Evolutionary conservation across 2,888 invertebrate species (phyloP).

Genomic region (Patella pellucida): DNA sequence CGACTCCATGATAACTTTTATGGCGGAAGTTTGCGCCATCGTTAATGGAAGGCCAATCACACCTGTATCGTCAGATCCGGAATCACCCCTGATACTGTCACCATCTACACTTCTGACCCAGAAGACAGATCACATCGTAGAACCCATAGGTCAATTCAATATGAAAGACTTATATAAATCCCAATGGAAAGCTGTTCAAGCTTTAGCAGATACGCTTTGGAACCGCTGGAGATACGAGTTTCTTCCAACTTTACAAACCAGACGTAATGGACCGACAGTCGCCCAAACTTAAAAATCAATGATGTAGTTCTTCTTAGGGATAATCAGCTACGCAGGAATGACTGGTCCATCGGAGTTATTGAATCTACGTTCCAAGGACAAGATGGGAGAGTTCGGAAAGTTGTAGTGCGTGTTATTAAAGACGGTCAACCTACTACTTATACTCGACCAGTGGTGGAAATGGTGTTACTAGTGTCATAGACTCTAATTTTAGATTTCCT

Average conservation of each 20-base stretch:
- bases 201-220: slow-evolving; percentile 33
- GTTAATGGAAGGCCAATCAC: slow-evolving; percentile 1
- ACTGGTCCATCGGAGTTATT: slow-evolving; percentile 33
- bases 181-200: slow-evolving; percentile 33
- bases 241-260: slow-evolving; percentile 26
- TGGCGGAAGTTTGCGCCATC: slow-evolving; percentile 15
- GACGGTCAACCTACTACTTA: not conserved
- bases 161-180: slow-evolving; percentile 2
- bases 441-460: too few relatives aligned
- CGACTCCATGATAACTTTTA: slow-evolving; percentile 16
- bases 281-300: slow-evolving; percentile 19
- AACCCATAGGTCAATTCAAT: not conserved
- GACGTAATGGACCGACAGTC: slow-evolving; percentile 25
- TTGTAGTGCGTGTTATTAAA: slow-evolving; percentile 7
- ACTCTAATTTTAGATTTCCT: too few relatives aligned
- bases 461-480: too few relatives aligned
- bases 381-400: slow-evolving; percentile 22
- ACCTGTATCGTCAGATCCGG: slow-evolving; percentile 12
- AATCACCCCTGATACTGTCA: not conserved
- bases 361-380: slow-evolving; percentile 24
- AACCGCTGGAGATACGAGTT: slow-evolving; percentile 29
- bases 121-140: slow-evolving; percentile 15
- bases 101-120: slow-evolving; percentile 17
- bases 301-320: slow-evolving; percentile 35
- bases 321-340: slow-evolving; percentile 17